Evolutionary conservation across 1,140 invertebrate genomes (phyloP), one percentile per base, ranked within the genome.

Genomic region (Drosophila hydei): DNA sequence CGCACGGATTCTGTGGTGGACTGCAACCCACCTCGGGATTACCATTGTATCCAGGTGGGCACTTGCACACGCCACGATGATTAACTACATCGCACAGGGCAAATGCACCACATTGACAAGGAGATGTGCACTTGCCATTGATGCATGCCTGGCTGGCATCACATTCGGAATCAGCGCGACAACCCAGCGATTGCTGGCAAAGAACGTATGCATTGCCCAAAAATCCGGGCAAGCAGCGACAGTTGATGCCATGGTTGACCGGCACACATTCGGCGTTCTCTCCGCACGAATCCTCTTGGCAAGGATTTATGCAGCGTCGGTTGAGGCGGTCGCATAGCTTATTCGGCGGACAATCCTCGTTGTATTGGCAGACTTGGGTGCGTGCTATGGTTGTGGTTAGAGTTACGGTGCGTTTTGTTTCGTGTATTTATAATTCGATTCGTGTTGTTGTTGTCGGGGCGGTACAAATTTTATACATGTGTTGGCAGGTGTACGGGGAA

Each of bases 321-420:
- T 97, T 97, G 11, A 97, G 92, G 55, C 96, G 93, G 92, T 97
- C 96, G 88, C 96, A 97, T 2, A 96, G 92, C 75, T 96, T 94
- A 69, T 96, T 93, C 1, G 95, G 95, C 61, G 96, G 96, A 91
- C 97, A 97, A 79, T 97, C 96, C 93, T 97, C 96, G 75, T 97
- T 97, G 89, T 97, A 97, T 87, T 97, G 96, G 81, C 97, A 98
- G 36, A 97, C 93, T 65, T 95, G 94, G 79, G 94, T 92, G 61
- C 93, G 92, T 79, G 94, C 92, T 74, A 55, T 73, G 93, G 36
- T 76, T 79, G 16, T 50, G 51, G 47, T 67, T 79, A 65, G 18
- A 68, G 19, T 76, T 48, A 95, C 95, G 65, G 81, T 77, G 81
- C 71, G 64, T 54, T 30, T 77, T 62, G 43, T 16, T 47, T 43